Percentiles rank a stretch among this genome's conserved stretches.
These are phyloP conservation scores for Hucho hucho DNA, from an alignment of 2,113 vertebrate species.

Conservation along the genomic window DNA sequence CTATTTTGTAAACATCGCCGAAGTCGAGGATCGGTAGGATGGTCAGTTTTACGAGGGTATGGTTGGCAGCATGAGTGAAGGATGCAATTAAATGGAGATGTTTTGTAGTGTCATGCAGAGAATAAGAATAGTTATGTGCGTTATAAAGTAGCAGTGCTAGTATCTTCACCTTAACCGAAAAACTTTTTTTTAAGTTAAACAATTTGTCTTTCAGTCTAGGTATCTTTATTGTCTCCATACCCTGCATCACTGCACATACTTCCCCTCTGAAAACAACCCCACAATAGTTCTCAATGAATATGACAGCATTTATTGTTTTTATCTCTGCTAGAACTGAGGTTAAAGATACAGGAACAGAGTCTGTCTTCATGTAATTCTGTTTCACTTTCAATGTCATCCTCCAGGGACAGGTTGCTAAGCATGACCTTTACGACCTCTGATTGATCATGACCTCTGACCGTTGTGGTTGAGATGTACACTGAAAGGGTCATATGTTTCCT, in stretches of 20 bases:
- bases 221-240: not conserved
- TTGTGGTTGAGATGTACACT: not conserved
- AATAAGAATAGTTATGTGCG: too few species aligned
- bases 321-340: constrained; percentile 38
- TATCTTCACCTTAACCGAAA: constrained; percentile 23
- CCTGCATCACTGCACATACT: not conserved
- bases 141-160: too few species aligned
- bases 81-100: too few species aligned
- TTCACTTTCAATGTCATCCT: not conserved
- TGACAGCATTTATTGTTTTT: constrained; percentile 35
- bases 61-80: too few species aligned
- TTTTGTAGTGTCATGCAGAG: too few species aligned
- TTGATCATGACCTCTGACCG: not conserved
- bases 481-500: too few species aligned
- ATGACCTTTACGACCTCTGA: not conserved
- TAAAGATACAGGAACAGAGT: constrained; percentile 13
- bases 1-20: too few species aligned
- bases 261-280: constrained; percentile 31
- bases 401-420: not conserved
- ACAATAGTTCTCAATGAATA: constrained; percentile 33
- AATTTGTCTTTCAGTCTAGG: constrained; percentile 23
- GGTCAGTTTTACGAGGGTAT: too few species aligned
- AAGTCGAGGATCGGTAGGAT: too few species aligned
- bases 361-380: constrained; percentile 1
- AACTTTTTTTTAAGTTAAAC: constrained; percentile 31